Base-by-base conservation (phyloP, 2,113 vertebrate genomes). In the Pedetes capensis region DNA sequence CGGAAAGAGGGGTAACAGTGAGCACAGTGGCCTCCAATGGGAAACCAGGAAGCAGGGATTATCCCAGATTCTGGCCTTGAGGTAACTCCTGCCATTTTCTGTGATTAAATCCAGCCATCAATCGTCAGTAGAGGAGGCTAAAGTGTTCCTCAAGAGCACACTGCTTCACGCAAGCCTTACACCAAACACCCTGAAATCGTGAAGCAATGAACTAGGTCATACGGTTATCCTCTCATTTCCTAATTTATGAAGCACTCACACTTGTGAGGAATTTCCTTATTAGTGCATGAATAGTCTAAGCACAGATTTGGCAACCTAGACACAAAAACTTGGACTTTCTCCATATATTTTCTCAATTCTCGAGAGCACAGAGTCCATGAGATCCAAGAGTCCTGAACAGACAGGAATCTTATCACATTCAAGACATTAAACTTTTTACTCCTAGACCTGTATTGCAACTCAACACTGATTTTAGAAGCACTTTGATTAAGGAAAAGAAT, bases 361-460 rank as follows among this genome's bases (percentile, higher is more conserved):
- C 34, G 13, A 75, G 39, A 22, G 34, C 22, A 13, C 2, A 5
- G 22, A 69, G 8, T 61, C 17, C 47, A 34, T 7, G 27, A 32
- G n/a, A 47, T 81, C 47, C 4, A 0, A 4, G 29, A 0, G 0
- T 12, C 12, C 42, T 11, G 14, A 75, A 44, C 12, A 44, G 29
- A 79, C 0, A 42, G 34, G 0, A 64, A 47, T 5, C 3, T 85
- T 10, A 69, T 69, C 25, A 61, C 14, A 85, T 20, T 44, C 49
- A 34, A 16, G 39, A 20, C 88, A n/a, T 17, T n/a, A 2, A 78
- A 37, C 1, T 49, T 23, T 92, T 71, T 39, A 17, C 10, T 76
- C 8, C 17, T 37, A 5, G 8, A 6, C 12, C 32, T 17, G 5
- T n/a, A 6, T 37, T 37, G 1, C 17, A 57, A 8, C 22, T 47